Conservation (phyloP, 2,113 vertebrate species). For the Oceanites oceanicus region DNA sequence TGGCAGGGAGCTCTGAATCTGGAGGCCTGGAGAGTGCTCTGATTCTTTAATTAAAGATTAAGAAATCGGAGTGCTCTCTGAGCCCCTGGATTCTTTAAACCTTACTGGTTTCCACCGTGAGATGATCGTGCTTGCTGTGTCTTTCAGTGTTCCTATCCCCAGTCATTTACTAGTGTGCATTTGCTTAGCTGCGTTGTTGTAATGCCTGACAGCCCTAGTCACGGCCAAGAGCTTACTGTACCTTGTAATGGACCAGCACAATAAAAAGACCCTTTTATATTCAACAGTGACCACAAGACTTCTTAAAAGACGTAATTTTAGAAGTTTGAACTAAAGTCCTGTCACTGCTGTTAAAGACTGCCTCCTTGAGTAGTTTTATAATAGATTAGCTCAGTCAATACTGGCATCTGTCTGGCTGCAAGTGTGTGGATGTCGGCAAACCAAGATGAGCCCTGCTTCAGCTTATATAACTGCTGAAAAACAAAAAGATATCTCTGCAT, state of each 20-base stretch:
- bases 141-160: neutral
- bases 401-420: neutral
- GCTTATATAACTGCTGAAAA: neutral
- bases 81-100: neutral
- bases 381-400: neutral
- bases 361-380: neutral
- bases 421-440: neutral
- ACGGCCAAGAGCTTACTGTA: neutral
- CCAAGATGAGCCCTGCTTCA: neutral
- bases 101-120: neutral
- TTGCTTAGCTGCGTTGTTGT: neutral
- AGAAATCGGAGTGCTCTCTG: neutral
- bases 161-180: neutral
- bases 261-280: neutral
- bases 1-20: neutral
- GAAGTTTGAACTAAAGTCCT: neutral
- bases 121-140: neutral
- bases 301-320: neutral
- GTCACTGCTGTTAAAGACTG: neutral
- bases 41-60: neutral
- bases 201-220: neutral
- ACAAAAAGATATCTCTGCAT: neutral
- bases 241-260: neutral
- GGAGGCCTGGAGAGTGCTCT: neutral
- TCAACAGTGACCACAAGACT: neutral